A percentile compares a stretch with the other conserved stretches of the same genome.
Conservation (phyloP, 2,113 vertebrate species). For the Epinephelus cyanopodus region DNA sequence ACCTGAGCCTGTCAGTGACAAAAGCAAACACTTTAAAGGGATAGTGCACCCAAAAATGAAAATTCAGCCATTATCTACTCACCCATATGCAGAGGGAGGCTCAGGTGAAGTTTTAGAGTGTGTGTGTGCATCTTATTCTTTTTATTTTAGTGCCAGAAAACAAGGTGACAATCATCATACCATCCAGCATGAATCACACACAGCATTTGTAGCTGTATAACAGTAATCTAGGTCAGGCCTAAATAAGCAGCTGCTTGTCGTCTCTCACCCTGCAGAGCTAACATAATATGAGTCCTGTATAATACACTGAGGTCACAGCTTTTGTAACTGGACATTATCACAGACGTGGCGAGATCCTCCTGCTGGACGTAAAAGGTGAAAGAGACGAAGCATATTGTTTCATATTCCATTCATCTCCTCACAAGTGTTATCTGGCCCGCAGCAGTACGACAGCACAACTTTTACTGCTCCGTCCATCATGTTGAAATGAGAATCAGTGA, state of each 20-base stretch:
- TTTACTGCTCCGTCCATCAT: background rate
- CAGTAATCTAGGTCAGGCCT: background rate
- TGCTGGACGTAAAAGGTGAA: slow-evolving; percentile 2
- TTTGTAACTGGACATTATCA: background rate
- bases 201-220: background rate
- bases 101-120: no score
- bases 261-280: background rate
- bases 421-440: slow-evolving; percentile 9
- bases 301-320: background rate
- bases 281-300: background rate
- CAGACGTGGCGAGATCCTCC: background rate
- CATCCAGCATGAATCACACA: background rate
- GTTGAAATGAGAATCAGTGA: background rate
- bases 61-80: no score
- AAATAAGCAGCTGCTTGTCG: background rate
- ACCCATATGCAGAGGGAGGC: no score
- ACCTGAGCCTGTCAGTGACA: no score
- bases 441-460: background rate
- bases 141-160: no score
- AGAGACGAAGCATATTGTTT: background rate
- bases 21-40: no score
- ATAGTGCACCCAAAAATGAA: no score
- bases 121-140: no score
- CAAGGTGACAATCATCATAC: background rate
- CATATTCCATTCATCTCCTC: background rate